These are phyloP conservation scores for Halictus quadricinctus DNA, from an alignment of 2,888 invertebrate genomes.

Conservation along the genomic window DNA sequence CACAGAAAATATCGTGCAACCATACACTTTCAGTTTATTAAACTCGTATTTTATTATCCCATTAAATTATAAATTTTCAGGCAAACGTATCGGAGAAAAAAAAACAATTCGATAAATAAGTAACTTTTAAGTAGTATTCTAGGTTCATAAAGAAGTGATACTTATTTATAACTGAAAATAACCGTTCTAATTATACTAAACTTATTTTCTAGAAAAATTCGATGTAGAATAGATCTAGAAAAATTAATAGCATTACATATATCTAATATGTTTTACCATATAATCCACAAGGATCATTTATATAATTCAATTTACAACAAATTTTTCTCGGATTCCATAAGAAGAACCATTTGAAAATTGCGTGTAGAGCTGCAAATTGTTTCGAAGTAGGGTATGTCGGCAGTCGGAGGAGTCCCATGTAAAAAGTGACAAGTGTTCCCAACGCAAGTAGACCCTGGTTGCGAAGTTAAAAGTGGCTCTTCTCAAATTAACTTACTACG, in stretches of 20 bases:
- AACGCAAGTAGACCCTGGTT: neutral
- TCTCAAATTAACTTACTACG: constrained; percentile 54
- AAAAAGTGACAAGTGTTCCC: constrained; percentile 26
- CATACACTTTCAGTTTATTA: neutral
- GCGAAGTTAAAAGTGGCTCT: constrained; percentile 35
- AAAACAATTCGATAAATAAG: too few species aligned
- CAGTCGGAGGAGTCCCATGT: neutral
- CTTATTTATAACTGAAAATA: neutral
- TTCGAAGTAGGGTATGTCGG: neutral
- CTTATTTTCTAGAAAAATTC: neutral
- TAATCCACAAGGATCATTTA: neutral
- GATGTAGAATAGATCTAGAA: too few species aligned
- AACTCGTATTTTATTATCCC: neutral
- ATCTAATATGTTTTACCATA: too few species aligned
- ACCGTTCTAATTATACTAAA: neutral
- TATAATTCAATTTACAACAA: neutral
- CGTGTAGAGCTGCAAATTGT: neutral
- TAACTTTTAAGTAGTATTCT: neutral
- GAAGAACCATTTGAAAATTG: neutral
- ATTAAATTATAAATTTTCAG: neutral
- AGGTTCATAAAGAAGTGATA: neutral
- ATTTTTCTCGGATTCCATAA: neutral
- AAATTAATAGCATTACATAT: too few species aligned
- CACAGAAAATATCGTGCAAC: neutral
- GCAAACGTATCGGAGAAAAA: neutral